Evolutionary conservation across 92 coral and sea anemone species (phyloP).

Genomic region (Muricea muricata): DNA sequence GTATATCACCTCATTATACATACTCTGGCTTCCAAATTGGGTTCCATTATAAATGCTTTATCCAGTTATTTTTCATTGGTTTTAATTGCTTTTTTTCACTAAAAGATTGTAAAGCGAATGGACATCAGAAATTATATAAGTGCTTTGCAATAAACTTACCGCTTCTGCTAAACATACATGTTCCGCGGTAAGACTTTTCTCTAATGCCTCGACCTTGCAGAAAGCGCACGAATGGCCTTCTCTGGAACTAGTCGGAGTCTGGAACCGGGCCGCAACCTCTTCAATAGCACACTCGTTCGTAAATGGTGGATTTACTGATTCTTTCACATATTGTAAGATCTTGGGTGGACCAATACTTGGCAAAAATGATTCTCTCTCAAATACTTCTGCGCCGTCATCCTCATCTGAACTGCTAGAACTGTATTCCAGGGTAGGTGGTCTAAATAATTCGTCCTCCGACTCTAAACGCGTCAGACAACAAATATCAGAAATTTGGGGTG

Average conservation of each 20-base stretch:
- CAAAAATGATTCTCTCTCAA: slow-evolving; percentile 71
- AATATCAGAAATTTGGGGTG: too few species aligned
- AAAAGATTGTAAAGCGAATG: too few species aligned
- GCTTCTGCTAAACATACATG: slow-evolving; percentile 21
- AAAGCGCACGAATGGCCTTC: slow-evolving; percentile 43
- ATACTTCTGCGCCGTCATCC: slow-evolving; percentile 60
- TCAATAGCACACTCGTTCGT: slow-evolving; percentile 63
- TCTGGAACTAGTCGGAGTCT: neutral
- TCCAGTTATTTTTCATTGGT: too few species aligned
- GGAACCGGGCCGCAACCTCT: too few species aligned
- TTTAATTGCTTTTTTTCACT: too few species aligned
- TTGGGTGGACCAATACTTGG: slow-evolving; percentile 99
- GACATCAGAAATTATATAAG: neutral
- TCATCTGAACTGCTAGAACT: slow-evolving; percentile 88
- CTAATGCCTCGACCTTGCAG: slow-evolving; percentile 81
- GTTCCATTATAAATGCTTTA: too few species aligned
- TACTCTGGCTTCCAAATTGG: too few species aligned
- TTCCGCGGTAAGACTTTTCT: slow-evolving; percentile 70
- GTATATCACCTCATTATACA: too few species aligned
- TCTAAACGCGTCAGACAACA: too few species aligned
- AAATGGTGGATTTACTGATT: slow-evolving; percentile 90
- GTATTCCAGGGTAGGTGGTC: slow-evolving; percentile 84
- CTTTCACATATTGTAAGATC: slow-evolving; percentile 93
- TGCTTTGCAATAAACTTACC: neutral
- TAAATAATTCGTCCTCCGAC: slow-evolving; percentile 74